Conservation (phyloP, 2,888 invertebrate genomes). For the Phortica okadai region DNA sequence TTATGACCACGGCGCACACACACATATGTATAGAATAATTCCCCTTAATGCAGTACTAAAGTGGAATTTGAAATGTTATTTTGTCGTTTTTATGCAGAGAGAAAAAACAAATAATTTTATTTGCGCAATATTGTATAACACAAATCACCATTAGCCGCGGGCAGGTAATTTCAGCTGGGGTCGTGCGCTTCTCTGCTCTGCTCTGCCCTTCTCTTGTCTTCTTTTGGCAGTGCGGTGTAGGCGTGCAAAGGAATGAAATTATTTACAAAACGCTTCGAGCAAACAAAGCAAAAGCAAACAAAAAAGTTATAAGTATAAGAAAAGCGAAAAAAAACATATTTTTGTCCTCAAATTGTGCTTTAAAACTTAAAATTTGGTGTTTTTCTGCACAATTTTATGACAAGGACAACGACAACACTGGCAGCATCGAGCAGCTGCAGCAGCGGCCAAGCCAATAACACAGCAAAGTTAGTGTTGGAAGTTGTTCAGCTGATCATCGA, state of each 20-base stretch:
- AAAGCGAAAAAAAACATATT: background rate
- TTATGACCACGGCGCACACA: background rate
- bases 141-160: background rate
- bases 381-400: background rate
- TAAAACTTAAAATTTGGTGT: background rate
- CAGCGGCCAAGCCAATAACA: constrained; percentile 10
- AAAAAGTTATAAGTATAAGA: background rate
- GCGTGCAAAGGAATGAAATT: background rate
- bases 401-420: background rate
- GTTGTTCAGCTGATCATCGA: background rate
- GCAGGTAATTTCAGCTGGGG: background rate
- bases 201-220: too few relatives aligned
- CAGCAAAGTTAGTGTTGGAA: constrained; percentile 6
- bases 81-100: background rate
- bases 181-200: background rate
- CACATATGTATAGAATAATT: background rate
- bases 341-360: too few relatives aligned
- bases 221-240: background rate
- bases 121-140: background rate
- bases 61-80: background rate
- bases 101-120: background rate
- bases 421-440: background rate
- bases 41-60: background rate
- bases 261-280: background rate
- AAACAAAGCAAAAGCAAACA: background rate